Percentiles rank a stretch among this genome's conserved stretches.
phyloP scores from a whole-genome alignment of 2,113 vertebrate species.

The Drymodes brunneopygia region DNA sequence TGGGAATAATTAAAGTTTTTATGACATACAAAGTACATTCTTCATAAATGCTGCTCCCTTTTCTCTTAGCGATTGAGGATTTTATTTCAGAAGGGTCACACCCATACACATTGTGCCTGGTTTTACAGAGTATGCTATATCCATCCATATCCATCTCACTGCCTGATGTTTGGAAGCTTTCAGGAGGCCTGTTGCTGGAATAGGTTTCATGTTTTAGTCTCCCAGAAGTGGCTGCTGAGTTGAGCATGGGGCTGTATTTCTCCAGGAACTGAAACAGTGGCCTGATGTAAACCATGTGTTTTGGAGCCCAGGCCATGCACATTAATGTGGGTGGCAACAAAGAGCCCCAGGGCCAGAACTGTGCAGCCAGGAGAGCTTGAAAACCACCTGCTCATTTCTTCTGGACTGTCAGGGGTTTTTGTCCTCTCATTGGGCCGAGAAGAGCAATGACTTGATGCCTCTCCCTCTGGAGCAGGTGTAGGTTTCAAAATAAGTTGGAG shows the following conservation, averaged over 20 bases:
- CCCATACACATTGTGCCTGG: neutral
- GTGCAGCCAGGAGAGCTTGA: constrained; percentile 64
- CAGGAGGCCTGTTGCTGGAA: neutral
- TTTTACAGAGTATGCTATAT: neutral
- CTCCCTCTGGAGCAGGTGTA: neutral
- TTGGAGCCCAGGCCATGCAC: constrained; percentile 68
- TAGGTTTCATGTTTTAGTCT: neutral
- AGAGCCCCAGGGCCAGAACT: constrained; percentile 68
- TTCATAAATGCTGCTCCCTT: neutral
- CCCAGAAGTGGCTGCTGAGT: constrained; percentile 2
- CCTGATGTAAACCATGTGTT: constrained; percentile 68
- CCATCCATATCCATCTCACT: neutral
- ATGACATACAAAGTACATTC: neutral
- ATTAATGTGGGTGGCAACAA: constrained; percentile 77
- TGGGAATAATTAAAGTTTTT: constrained; percentile 21
- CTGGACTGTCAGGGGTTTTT: neutral
- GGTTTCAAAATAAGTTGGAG: neutral
- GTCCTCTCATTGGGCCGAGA: neutral
- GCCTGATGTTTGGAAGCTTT: neutral
- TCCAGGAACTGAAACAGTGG: constrained; percentile 47
- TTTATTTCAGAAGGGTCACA: neutral
- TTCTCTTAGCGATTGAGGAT: neutral
- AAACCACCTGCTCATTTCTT: constrained; percentile 56
- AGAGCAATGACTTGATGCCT: neutral
- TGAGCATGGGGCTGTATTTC: neutral